Base-by-base conservation (phyloP, 2,888 invertebrate genomes). In the Andrena dorsata region DNA sequence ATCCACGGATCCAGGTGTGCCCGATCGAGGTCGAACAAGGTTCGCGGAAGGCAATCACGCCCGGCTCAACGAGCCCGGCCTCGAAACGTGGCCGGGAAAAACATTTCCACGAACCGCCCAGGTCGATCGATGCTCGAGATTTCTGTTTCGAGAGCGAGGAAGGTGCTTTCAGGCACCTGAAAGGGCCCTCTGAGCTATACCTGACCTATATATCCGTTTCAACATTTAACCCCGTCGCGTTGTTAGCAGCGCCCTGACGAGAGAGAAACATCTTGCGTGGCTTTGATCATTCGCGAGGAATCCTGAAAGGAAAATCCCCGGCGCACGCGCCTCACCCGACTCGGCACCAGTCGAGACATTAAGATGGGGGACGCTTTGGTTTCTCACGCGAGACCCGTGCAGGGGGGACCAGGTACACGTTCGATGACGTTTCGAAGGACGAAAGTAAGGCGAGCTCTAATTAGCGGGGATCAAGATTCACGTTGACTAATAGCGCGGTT, bases 31-130 rank as follows among this genome's bases (percentile, higher is more conserved):
- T 61, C 72, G 66, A 61, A 79, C 61, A 64, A 60, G 64, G 66
- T 87, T 87, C 83, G 75, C 61, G 26, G 84, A 84, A 86, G 56
- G 65, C 75, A 80, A 86, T 86, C 83, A 76, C 66, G 58, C 6
- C 72, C 30, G 60, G 64, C 56, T 53, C 47, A 35, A 53, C 74
- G 56, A 65, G 30, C 28, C 47, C 47, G 26, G 47, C 28, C 32
- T 68, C 64, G 69, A 68, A 76, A 72, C 26, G 30, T 8, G 16
- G 47, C 28, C 26, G 53, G 56, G 81, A 49, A 71, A 71, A 80
- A 75, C 60, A 20, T 51, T 66, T 68, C 66, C 58, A 16, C 72
- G 53, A 58, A 77, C 23, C 7, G 8, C 2, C 10, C 26, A 5
- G 8, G 26, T 16, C 20, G 68, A 76, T 58, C 76, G 53, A 78